Percentiles rank a stretch among this genome's conserved stretches.
phyloP scores from a whole-genome alignment of 1,140 invertebrate species.

The Drosophila rhopaloa region DNA sequence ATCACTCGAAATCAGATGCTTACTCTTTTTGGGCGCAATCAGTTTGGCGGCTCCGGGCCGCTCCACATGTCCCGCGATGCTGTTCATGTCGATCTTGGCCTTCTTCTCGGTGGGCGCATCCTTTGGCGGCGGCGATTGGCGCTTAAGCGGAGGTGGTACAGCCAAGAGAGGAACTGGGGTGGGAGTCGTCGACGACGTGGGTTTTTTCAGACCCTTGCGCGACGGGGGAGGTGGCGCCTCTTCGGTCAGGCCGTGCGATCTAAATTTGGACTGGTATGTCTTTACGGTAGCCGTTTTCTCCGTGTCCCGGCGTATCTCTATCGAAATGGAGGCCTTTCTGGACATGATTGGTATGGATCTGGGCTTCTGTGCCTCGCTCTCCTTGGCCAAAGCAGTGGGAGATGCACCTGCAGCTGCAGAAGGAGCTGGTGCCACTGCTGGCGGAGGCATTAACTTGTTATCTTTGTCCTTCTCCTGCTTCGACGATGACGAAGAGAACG shows the following conservation, averaged over 20 bases:
- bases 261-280: constrained; percentile 94
- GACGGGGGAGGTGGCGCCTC: constrained; percentile 92
- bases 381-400: constrained; percentile 84
- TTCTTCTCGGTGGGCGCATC: constrained; percentile 91
- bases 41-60: constrained; percentile 92
- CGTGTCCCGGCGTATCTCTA: constrained; percentile 90
- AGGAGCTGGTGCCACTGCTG: constrained; percentile 15
- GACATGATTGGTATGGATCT: constrained; percentile 84
- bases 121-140: constrained; percentile 88
- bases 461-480: constrained; percentile 87
- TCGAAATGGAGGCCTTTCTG: constrained; percentile 92
- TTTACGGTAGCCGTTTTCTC: constrained; percentile 94
- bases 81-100: constrained; percentile 86
- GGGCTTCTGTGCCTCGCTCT: constrained; percentile 55
- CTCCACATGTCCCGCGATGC: constrained; percentile 85
- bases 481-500: constrained; percentile 34
- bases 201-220: constrained; percentile 87
- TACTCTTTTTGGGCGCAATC: constrained; percentile 95
- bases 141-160: constrained; percentile 83
- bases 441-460: constrained; percentile 87
- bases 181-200: constrained; percentile 84
- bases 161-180: constrained; percentile 10
- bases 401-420: background rate
- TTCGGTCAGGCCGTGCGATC: constrained; percentile 93
- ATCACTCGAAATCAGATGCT: constrained; percentile 85